These are phyloP conservation scores for Tipula confusa DNA, from an alignment of 2,888 invertebrate genomes.

Conservation along the genomic window DNA sequence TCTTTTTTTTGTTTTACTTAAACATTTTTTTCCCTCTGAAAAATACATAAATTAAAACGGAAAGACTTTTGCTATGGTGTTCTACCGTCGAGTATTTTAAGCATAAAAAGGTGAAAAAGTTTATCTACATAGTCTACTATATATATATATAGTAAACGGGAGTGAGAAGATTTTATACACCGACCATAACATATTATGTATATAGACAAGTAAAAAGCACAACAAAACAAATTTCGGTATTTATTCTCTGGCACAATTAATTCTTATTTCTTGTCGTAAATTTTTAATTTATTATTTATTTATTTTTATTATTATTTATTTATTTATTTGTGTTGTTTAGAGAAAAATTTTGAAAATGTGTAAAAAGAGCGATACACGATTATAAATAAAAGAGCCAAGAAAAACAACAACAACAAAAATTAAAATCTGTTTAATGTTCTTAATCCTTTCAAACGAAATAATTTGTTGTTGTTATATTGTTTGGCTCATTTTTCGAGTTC, in stretches of 20 bases:
- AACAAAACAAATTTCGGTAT: background rate
- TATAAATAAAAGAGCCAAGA: background rate
- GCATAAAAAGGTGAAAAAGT: background rate
- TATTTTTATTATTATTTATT: background rate
- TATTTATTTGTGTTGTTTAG: too few relatives aligned
- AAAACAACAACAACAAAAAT: too few relatives aligned
- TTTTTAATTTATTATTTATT: constrained; percentile 15
- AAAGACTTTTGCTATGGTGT: background rate
- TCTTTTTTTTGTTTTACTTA: background rate
- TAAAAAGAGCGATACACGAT: background rate
- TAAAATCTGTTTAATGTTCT: background rate
- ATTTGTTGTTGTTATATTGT: background rate
- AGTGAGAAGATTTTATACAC: background rate
- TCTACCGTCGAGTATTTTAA: background rate
- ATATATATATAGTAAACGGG: background rate
- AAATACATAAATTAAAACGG: constrained; percentile 15
- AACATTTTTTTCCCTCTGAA: background rate
- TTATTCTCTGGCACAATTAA: background rate
- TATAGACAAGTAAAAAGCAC: background rate
- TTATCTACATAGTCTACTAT: background rate
- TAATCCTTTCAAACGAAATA: background rate
- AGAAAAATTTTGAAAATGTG: background rate
- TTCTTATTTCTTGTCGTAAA: background rate
- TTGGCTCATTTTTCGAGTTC: background rate
- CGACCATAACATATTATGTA: background rate